These are phyloP conservation scores for Pogonomyrmex californicus DNA, from an alignment of 1,140 invertebrate species.

Conservation along the genomic window DNA sequence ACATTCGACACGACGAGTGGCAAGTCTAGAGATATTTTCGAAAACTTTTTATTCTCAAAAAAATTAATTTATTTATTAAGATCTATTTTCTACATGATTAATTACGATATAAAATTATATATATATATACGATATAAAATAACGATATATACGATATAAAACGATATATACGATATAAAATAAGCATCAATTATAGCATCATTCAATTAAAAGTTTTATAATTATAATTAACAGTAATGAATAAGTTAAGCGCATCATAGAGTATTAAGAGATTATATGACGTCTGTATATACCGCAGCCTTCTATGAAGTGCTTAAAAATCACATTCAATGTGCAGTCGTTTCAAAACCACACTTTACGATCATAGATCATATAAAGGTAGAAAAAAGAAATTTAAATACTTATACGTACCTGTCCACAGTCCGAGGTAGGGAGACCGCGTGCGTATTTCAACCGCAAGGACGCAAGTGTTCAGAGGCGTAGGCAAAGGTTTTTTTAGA, in stretches of 20 bases:
- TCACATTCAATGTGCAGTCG: slow-evolving; percentile 21
- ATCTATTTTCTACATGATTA: not conserved
- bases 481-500: slow-evolving; percentile 51
- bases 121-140: too few relatives aligned
- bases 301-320: not conserved
- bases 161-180: too few relatives aligned
- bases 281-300: not conserved
- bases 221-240: slow-evolving; percentile 10
- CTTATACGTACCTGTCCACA: slow-evolving; percentile 70
- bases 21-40: not conserved
- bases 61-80: slow-evolving; percentile 11
- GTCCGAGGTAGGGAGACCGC: slow-evolving; percentile 58
- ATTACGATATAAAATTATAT: too few relatives aligned
- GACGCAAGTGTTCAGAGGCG: slow-evolving; percentile 74
- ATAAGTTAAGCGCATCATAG: not conserved
- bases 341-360: slow-evolving; percentile 43
- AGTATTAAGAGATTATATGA: slow-evolving; percentile 17
- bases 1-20: not conserved
- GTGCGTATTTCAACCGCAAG: slow-evolving; percentile 79
- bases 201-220: not conserved
- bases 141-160: too few relatives aligned
- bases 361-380: slow-evolving; percentile 66
- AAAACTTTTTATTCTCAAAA: not conserved
- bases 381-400: slow-evolving; percentile 65
- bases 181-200: not conserved